Evolutionary conservation across 2,113 vertebrate species (phyloP), one percentile per base, ranked within the genome.

Genomic region (Corythoichthys intestinalis): DNA sequence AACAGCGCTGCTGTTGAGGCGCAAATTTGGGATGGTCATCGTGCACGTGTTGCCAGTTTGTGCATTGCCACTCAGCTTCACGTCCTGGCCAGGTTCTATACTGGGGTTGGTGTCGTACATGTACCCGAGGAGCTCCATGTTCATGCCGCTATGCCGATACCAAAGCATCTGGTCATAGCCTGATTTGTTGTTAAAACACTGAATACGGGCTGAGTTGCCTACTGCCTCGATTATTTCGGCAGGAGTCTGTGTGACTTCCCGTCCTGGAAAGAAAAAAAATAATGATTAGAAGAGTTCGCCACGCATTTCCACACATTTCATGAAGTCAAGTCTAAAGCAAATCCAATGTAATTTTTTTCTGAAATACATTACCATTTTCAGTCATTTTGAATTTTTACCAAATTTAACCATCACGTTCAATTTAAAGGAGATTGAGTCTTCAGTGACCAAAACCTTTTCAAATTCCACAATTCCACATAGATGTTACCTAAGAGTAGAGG

Each of bases 91-190:
- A 3, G 6, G 7, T 47, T 75, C 67, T 1, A 9, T 1, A 1
- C 0, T 53, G 1, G 10, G 0, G 0, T 0, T 8, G 9, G 17
- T n/a, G 2, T 0, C 0, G 12, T 0, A n/a, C 49, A 71, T 41
- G 69, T 70, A 66, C 52, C 84, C 84, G 7, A 86, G 63, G 14
- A 80, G 54, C 13, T 77, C 17, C 0, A 86, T 14, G 14, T 65
- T 4, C 17, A 0, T 12, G 14, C 59, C 28, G 1, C 2, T 14
- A 15, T 76, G 69, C 17, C 75, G 83, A 68, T 88, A 90, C 87
- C 86, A 87, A 17, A 65, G 47, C 7, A 86, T 81, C 8, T 0
- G 17, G 4, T 78, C 1, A 14, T 84, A 85, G 75, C 0, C 44
- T 0, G 59, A 0, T 52, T 77, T 73, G 0, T 14, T 39, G 58